These are phyloP conservation scores for Drosophila pegasa DNA, from an alignment of 2,888 invertebrate genomes.

Conservation along the genomic window DNA sequence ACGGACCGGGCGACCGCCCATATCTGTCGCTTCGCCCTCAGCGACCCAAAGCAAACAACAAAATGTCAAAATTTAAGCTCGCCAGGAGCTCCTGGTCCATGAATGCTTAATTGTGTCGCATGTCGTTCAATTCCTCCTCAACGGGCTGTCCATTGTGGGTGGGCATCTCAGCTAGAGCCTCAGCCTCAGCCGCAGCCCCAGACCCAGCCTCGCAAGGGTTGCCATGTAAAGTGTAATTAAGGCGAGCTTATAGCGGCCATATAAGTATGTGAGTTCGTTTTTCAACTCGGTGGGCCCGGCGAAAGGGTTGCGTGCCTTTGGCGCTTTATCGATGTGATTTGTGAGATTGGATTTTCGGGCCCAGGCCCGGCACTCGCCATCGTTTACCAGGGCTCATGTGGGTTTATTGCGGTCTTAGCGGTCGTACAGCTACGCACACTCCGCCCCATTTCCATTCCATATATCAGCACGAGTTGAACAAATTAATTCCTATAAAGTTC, in stretches of 20 bases:
- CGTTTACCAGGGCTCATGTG: conserved; percentile 69
- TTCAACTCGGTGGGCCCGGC: conserved; percentile 38
- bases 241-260: conserved; percentile 74
- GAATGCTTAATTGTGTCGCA: conserved; percentile 79
- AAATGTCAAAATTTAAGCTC: conserved; percentile 80
- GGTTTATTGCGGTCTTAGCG: conserved; percentile 77
- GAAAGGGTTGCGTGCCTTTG: conserved; percentile 74
- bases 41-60: conserved; percentile 67
- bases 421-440: conserved; percentile 30
- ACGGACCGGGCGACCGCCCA: conserved; percentile 42
- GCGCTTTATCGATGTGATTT: conserved; percentile 80
- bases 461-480: conserved; percentile 66
- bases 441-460: conserved; percentile 25
- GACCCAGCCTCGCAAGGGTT: conserved; percentile 42
- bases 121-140: conserved; percentile 27
- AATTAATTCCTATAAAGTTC: conserved; percentile 71
- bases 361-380: conserved; percentile 44
- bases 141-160: conserved; percentile 26
- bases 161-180: conserved; percentile 20
- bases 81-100: conserved; percentile 59
- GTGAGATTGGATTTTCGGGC: conserved; percentile 74
- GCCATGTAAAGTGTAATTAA: conserved; percentile 67
- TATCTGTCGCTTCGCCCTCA: conserved; percentile 10
- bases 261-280: conserved; percentile 35
- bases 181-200: conserved; percentile 4